Base-by-base conservation (phyloP, 2,888 invertebrate genomes). In the Epinotia brunnichana region DNA sequence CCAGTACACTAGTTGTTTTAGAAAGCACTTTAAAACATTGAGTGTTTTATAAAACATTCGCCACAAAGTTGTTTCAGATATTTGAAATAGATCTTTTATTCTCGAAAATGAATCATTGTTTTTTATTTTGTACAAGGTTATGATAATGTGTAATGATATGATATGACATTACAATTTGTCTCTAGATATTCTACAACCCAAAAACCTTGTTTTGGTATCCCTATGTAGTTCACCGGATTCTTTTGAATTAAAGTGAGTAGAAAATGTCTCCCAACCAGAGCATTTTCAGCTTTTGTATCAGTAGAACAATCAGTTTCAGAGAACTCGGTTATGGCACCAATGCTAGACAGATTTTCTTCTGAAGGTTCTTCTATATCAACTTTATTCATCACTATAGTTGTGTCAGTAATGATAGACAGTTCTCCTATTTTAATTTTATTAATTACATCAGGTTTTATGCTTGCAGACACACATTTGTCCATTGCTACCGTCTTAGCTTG, bases 81-180 rank as follows among this genome's bases (percentile, higher is more conserved):
- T 51, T 63, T 63, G 51, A 63, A 63, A 63, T 24, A 63, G n/a
- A 63, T 63, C 63, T 5, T 51, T 17, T 51, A 63, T 51, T 24
- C 24, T 63, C 9, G 24, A 9, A 63, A 63, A 63, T n/a, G 63
- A 51, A 17, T 63, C 63, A 53, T 63, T 53, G 35, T 17, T 63
- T 63, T 63, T 63, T 17, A 63, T 63, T 51, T 29, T 63, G 35
- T 63, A 63, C 35, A 53, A 63, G 29, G 29, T 35, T 29, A 63
- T 63, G 53, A 63, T 53, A 29, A 53, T 35, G 29, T 63, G 29
- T 35, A 63, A 29, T 29, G 24, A 54, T 19, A 9, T 19, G 10
- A 60, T 13, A n/a, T n/a, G n/a, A n/a, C n/a, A 24, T 48, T 51
- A 29, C 15, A 62, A n/a, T 51, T 24, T 62, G 21, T 51, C 15